phyloP scores from a whole-genome alignment of 2,888 invertebrate species.

The Camptogramma bilineatum region DNA sequence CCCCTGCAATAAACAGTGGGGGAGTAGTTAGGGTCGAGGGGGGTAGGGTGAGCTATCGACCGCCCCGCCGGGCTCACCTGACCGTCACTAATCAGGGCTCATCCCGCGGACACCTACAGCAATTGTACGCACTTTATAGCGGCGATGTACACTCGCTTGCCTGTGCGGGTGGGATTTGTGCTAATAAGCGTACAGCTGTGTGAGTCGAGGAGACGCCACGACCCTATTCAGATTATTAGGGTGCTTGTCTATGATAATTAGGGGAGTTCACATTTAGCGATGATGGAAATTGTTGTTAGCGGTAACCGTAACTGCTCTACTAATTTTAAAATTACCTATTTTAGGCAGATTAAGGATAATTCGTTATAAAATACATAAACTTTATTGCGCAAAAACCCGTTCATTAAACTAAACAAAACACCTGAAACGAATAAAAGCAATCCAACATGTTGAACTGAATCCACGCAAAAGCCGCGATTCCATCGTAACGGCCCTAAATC shows the following conservation, averaged over 20 bases:
- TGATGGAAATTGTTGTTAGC: constrained; percentile 20
- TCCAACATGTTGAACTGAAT: constrained; percentile 20
- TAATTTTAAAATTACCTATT: not conserved
- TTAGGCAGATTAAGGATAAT: not conserved
- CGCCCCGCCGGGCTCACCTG: constrained; percentile 77
- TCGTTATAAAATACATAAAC: too few relatives aligned
- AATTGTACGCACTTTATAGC: constrained; percentile 76
- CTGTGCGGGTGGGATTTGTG: constrained; percentile 46
- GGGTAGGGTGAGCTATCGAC: constrained; percentile 69
- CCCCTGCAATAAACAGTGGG: constrained; percentile 81
- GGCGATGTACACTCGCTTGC: constrained; percentile 53
- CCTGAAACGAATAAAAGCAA: constrained; percentile 12
- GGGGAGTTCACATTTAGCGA: constrained; percentile 35
- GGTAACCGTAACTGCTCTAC: constrained; percentile 3
- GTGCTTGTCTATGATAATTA: constrained; percentile 54
- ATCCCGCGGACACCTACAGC: constrained; percentile 84
- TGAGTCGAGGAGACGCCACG: constrained; percentile 39
- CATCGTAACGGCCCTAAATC: constrained; percentile 52
- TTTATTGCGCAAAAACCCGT: not conserved
- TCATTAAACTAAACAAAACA: not conserved
- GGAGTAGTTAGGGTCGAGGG: constrained; percentile 69
- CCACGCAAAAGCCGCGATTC: constrained; percentile 39
- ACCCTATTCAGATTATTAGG: constrained; percentile 56
- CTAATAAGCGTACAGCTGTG: constrained; percentile 42
- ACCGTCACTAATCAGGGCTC: constrained; percentile 85